phyloP scores from a whole-genome alignment of 2,797 vertebrate species.

The Parauchenoglanis ngamensis region DNA sequence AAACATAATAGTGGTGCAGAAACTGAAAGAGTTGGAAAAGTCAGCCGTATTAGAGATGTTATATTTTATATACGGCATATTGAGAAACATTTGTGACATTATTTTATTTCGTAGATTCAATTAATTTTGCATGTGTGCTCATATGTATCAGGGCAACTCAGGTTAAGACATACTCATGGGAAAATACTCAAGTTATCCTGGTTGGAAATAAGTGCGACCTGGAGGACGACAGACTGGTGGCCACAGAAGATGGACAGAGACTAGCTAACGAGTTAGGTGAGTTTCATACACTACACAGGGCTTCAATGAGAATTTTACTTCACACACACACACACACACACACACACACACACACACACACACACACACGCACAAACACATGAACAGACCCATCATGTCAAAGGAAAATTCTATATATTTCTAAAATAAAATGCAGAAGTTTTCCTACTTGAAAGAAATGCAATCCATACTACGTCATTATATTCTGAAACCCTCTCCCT shows the following conservation, averaged over 20 bases:
- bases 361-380: background rate
- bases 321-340: background rate
- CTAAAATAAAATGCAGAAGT: background rate
- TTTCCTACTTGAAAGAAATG: background rate
- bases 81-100: background rate
- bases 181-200: constrained; percentile 87
- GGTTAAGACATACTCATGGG: constrained; percentile 94
- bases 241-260: constrained; percentile 77
- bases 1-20: background rate
- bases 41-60: no score
- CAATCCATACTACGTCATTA: background rate
- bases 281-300: constrained; percentile 39
- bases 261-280: constrained; percentile 84
- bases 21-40: no score
- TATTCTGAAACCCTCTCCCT: background rate
- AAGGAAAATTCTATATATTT: background rate
- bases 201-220: constrained; percentile 90
- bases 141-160: constrained; percentile 82
- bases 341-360: background rate
- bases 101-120: background rate
- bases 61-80: background rate
- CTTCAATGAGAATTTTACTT: background rate
- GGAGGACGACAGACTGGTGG: constrained; percentile 85
- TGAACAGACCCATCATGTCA: background rate
- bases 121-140: background rate